These are phyloP conservation scores for Trissolcus japonicus DNA, from an alignment of 2,888 invertebrate species.

Conservation along the genomic window DNA sequence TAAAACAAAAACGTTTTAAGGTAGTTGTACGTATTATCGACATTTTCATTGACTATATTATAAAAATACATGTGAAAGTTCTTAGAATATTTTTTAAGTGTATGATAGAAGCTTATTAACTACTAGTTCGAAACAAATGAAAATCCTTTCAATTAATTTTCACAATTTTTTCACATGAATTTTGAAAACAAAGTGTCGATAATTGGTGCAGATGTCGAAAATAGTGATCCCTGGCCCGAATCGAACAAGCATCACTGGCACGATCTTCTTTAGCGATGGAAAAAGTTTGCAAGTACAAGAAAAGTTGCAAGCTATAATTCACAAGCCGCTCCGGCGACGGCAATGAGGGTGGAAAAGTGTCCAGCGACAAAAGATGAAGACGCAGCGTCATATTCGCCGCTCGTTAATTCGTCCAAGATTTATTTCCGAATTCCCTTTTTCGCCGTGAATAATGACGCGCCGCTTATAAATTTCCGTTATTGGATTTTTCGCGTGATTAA, in stretches of 20 bases:
- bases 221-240: conserved; percentile 18
- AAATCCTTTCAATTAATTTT: too few relatives aligned
- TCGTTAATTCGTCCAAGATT: conserved; percentile 73
- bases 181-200: too few relatives aligned
- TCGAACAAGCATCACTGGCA: conserved; percentile 8
- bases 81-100: too few relatives aligned
- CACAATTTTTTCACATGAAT: too few relatives aligned
- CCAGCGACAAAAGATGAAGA: conserved; percentile 63
- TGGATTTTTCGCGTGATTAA: conserved; percentile 62
- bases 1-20: not conserved
- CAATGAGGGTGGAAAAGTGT: conserved; percentile 56
- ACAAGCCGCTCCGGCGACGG: conserved; percentile 60
- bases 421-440: conserved; percentile 65
- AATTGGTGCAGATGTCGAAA: too few relatives aligned
- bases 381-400: conserved; percentile 72
- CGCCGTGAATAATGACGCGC: conserved; percentile 68
- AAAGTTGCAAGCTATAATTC: conserved; percentile 73
- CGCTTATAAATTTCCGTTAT: conserved; percentile 69
- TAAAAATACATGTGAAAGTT: too few relatives aligned
- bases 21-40: too few relatives aligned
- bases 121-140: too few relatives aligned
- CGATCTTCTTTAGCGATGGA: conserved; percentile 42
- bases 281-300: conserved; percentile 70
- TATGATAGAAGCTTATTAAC: too few relatives aligned
- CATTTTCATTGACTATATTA: too few relatives aligned